A percentile compares a stretch with the other conserved stretches of the same genome.
phyloP scores from a whole-genome alignment of 2,888 invertebrate species.

The Octonoba sinensis region DNA sequence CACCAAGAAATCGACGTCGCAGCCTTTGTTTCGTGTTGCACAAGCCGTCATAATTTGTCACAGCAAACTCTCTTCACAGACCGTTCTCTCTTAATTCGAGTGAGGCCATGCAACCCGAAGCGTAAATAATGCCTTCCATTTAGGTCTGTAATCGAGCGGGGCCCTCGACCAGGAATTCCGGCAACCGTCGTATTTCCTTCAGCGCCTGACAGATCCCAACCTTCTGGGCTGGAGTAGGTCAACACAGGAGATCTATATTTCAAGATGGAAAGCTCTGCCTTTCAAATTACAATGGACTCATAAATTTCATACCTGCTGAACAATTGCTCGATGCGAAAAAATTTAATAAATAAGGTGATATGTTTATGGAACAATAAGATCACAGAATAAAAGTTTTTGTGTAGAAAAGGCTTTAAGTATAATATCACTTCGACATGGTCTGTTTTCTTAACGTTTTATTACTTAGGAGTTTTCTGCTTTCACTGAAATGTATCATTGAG shows the following conservation, averaged over 20 bases:
- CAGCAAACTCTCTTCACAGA: conserved; percentile 46
- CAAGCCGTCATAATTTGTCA: conserved; percentile 42
- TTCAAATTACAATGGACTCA: conserved; percentile 59
- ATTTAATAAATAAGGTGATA: conserved; percentile 44
- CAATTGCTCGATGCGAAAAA: conserved; percentile 54
- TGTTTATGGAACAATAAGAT: conserved; percentile 61
- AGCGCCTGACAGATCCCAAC: conserved; percentile 51
- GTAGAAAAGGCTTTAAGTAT: conserved; percentile 37
- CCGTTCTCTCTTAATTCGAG: conserved; percentile 53
- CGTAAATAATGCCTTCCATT: conserved; percentile 57
- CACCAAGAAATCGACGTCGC: conserved; percentile 18
- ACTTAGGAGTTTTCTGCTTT: conserved; percentile 32
- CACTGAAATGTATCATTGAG: conserved; percentile 15
- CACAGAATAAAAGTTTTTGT: conserved; percentile 39
- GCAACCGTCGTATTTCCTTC: conserved; percentile 47
- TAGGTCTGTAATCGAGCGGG: conserved; percentile 35
- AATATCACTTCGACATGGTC: conserved; percentile 48
- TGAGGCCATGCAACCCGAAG: conserved; percentile 50
- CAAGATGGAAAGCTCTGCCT: conserved; percentile 36
- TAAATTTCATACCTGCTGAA: conserved; percentile 49
- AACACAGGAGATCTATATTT: conserved; percentile 45
- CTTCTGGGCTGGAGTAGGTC: conserved; percentile 57
- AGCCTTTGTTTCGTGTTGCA: conserved; percentile 54
- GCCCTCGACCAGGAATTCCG: conserved; percentile 51
- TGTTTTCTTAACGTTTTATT: conserved; percentile 51